Percentiles rank a stretch among this genome's conserved stretches.
Conservation (phyloP, 2,113 vertebrate species). For the Pomatorhinus ruficollis region DNA sequence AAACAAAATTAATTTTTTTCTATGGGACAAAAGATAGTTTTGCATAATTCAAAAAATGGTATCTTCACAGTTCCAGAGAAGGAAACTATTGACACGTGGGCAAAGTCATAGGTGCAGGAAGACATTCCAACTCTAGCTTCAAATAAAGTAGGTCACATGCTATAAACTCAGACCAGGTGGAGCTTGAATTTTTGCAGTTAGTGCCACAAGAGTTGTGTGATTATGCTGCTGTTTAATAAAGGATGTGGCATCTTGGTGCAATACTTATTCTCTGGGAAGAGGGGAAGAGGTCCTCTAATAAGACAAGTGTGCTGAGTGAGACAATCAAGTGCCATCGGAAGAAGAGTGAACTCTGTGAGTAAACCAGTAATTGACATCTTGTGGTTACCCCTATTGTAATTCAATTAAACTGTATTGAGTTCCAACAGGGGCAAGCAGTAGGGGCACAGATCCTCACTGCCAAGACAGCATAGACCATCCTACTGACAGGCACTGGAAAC, state of each 20-base stretch:
- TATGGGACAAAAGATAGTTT: not conserved
- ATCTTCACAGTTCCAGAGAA: not conserved
- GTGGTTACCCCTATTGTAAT: conserved; percentile 44
- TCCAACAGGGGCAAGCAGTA: conserved; percentile 12
- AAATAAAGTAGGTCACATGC: conserved; percentile 58
- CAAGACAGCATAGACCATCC: not conserved
- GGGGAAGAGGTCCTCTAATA: not conserved
- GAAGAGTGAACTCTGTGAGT: not conserved
- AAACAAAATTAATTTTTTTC: not conserved
- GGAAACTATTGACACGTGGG: not conserved
- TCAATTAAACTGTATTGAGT: conserved; percentile 64
- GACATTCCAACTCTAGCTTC: conserved; percentile 20
- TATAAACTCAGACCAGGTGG: not conserved
- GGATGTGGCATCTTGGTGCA: not conserved
- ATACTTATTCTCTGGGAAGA: not conserved
- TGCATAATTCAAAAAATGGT: not conserved
- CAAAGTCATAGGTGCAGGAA: not conserved
- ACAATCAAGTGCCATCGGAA: not conserved
- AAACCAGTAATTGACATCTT: conserved; percentile 37
- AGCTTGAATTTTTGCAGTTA: conserved; percentile 15
- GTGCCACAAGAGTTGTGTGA: not conserved
- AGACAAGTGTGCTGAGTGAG: not conserved
- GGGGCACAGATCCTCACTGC: not conserved
- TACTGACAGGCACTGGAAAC: conserved; percentile 31
- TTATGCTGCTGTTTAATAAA: conserved; percentile 40